These are phyloP conservation scores for Alentia gelatinosa DNA, from an alignment of 2,888 invertebrate genomes.

Conservation along the genomic window DNA sequence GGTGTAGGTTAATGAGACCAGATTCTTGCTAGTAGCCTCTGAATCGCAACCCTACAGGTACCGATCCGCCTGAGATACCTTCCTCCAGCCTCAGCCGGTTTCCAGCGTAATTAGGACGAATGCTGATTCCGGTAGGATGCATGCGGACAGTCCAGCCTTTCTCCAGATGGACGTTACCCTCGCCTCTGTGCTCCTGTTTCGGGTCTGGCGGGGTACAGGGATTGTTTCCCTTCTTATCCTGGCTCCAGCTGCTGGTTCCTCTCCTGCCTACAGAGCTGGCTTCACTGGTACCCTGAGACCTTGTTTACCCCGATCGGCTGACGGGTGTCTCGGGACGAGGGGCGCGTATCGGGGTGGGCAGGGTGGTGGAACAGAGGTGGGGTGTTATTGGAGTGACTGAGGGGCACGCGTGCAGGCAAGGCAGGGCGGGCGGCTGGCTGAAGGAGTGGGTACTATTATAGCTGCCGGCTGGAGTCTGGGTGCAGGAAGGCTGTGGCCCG, in stretches of 20 bases:
- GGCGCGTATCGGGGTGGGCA: neutral
- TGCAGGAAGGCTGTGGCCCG: neutral
- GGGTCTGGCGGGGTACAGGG: neutral
- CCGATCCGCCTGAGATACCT: neutral
- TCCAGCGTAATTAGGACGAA: neutral
- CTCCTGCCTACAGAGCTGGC: neutral
- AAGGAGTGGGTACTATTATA: neutral
- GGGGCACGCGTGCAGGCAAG: neutral
- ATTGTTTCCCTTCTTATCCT: neutral
- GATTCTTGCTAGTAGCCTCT: neutral
- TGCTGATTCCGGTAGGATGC: neutral
- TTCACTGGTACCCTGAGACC: neutral
- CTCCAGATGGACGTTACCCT: too few species aligned
- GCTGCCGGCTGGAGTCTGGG: neutral
- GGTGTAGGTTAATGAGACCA: neutral
- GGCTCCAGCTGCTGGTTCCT: neutral
- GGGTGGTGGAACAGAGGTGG: neutral
- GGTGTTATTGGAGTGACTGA: neutral
- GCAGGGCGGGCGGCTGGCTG: neutral
- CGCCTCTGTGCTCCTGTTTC: too few species aligned
- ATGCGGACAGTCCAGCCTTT: too few species aligned
- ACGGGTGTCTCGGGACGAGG: too few species aligned
- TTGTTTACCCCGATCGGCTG: neutral
- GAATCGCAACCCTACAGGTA: neutral
- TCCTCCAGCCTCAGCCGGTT: neutral